Evolutionary conservation across 2,797 vertebrate species (phyloP).

Genomic region (Rhinoraja longicauda): DNA sequence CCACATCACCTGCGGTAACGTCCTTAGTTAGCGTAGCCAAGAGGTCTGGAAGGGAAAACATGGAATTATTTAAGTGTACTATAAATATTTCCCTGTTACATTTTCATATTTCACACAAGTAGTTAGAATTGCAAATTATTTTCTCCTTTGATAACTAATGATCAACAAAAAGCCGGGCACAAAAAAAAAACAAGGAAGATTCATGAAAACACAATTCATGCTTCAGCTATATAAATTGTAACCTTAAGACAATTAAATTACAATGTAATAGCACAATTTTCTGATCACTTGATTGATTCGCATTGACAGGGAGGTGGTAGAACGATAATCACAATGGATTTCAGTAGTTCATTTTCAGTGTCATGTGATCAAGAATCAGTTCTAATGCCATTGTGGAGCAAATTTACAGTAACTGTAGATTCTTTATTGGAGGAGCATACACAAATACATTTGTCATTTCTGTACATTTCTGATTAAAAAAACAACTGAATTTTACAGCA

Average conservation of each 20-base stretch:
- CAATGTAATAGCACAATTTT: not conserved
- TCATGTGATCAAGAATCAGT: not conserved
- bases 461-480: too few species aligned
- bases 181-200: not conserved
- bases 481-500: too few species aligned
- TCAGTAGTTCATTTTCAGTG: not conserved
- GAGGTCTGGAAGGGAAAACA: conserved; percentile 50
- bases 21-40: conserved; percentile 57
- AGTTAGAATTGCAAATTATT: not conserved
- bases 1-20: not conserved
- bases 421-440: too few species aligned
- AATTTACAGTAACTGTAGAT: not conserved
- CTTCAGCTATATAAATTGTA: not conserved
- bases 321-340: not conserved
- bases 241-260: not conserved
- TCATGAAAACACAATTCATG: not conserved
- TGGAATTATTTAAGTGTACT: not conserved
- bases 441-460: too few species aligned
- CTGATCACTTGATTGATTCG: not conserved
- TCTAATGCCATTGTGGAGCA: not conserved
- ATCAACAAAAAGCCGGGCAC: not conserved
- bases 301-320: not conserved
- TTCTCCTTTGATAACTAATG: not conserved
- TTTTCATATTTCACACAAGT: not conserved
- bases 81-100: not conserved